Conservation (phyloP, 2,797 vertebrate species). For the Sebastiscus tertius region DNA sequence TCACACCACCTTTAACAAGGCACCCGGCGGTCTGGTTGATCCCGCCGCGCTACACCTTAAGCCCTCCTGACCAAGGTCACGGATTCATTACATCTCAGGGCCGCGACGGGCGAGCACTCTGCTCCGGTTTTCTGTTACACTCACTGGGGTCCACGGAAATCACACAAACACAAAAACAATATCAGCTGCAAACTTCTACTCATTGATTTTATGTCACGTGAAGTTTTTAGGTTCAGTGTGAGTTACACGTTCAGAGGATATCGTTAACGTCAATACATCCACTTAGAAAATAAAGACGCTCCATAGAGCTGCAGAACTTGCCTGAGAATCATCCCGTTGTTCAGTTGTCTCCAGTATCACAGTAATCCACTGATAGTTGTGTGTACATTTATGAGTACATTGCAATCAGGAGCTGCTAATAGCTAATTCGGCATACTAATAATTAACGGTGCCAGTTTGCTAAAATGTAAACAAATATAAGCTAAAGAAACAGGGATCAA, state of each 20-base stretch:
- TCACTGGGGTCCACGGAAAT: conserved; percentile 11
- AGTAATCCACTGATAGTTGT: neutral
- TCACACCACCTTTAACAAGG: conserved; percentile 34
- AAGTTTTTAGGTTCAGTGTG: neutral
- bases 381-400: neutral
- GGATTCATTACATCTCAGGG: conserved; percentile 33
- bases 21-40: conserved; percentile 9
- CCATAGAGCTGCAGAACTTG: neutral
- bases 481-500: neutral
- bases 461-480: neutral
- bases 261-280: neutral
- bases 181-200: neutral
- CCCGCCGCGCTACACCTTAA: conserved; percentile 3
- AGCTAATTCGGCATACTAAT: no score
- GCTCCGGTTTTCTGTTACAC: conserved; percentile 33
- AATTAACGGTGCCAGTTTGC: neutral
- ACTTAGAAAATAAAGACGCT: neutral
- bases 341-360: neutral
- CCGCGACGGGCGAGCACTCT: neutral
- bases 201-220: conserved; percentile 1
- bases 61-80: conserved; percentile 24
- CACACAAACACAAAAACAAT: conserved; percentile 19
- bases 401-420: neutral
- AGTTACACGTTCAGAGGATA: neutral
- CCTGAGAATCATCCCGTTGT: neutral